Evolutionary conservation across 2,113 vertebrate genomes (phyloP).

Genomic region (Nansenia antarctica): DNA sequence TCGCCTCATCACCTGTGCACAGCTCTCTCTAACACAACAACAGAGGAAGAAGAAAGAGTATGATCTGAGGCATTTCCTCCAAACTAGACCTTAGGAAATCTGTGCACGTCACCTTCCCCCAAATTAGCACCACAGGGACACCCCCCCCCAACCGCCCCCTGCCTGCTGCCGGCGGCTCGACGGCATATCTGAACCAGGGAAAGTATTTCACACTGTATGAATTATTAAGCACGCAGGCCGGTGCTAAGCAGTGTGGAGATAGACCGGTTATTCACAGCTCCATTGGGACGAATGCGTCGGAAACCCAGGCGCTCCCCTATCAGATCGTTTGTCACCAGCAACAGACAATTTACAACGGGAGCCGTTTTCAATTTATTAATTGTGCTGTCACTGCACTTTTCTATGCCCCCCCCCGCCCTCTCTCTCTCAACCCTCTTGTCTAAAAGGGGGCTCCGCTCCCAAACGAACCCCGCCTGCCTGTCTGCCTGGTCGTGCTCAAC

Average conservation of each 20-base stretch:
- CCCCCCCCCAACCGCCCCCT: conserved; percentile 54
- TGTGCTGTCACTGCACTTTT: conserved; percentile 80
- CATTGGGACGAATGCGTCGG: conserved; percentile 69
- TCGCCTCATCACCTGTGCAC: conserved; percentile 10
- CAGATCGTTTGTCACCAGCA: conserved; percentile 78
- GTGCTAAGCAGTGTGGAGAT: conserved; percentile 76
- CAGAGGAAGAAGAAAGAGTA: too few relatives aligned
- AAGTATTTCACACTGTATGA: conserved; percentile 79
- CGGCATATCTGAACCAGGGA: conserved; percentile 71
- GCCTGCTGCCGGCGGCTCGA: conserved; percentile 69
- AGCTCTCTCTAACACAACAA: conserved; percentile 33
- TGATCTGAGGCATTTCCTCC: conserved; percentile 46
- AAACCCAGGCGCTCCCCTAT: conserved; percentile 70
- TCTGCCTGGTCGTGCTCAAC: conserved; percentile 42
- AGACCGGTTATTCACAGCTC: conserved; percentile 79
- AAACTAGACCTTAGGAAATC: conserved; percentile 68
- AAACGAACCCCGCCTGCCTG: conserved; percentile 35
- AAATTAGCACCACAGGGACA: conserved; percentile 78
- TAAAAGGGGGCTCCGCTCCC: conserved; percentile 42
- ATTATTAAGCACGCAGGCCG: conserved; percentile 75
- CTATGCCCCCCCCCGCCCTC: conserved; percentile 51
- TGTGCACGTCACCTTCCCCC: conserved; percentile 70
- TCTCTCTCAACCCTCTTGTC: conserved; percentile 29
- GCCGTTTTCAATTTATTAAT: conserved; percentile 81
- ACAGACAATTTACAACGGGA: conserved; percentile 80